Base-by-base conservation (phyloP, 2,797 vertebrate species). In the Sandelia bainsii region DNA sequence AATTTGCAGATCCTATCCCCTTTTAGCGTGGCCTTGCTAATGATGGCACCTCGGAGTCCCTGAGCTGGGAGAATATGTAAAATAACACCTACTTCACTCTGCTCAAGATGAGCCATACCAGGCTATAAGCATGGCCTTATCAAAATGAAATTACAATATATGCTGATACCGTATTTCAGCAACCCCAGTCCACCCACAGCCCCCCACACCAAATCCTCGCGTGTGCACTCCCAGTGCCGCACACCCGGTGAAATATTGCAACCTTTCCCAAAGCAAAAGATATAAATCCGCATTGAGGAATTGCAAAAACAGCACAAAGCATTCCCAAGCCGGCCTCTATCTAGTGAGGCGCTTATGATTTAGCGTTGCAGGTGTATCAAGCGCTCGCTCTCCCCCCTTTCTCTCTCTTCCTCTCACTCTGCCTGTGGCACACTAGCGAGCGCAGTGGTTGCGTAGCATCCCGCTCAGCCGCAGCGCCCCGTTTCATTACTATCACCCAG, bases 291-390 rank as follows among this genome's bases (percentile, higher is more conserved):
- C 89, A 93, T 94, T 93, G 93, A 94, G 92, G 93, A 95, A 95
- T 92, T 95, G 94, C 95, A 94, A 95, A 95, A 95, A 94, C 94
- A 94, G 95, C 95, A 95, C 94, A 95, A 95, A 93, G 92, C 91
- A 93, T 93, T 94, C 90, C 90, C 93, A 90, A 91, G 89, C 92
- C 74, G 69, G 91, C 85, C 84, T 87, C 88, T 92, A 94, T 93
- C 93, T 92, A 92, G 87, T 86, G 89, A 92, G 88, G 87, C 88
- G 85, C 89, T 92, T 88, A 91, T 94, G 94, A 95, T 95, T 95
- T 95, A 95, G 92, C 93, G 90, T 93, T 94, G 93, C 94, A 93
- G 94, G 93, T 94, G 93, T 92, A 93, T 91, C 86, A 81, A 87
- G 90, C 85, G 49, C 80, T 69, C 57, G 20, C 79, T 59, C 80